Conservation (phyloP, 2,113 vertebrate genomes). For the Jacana jacana region DNA sequence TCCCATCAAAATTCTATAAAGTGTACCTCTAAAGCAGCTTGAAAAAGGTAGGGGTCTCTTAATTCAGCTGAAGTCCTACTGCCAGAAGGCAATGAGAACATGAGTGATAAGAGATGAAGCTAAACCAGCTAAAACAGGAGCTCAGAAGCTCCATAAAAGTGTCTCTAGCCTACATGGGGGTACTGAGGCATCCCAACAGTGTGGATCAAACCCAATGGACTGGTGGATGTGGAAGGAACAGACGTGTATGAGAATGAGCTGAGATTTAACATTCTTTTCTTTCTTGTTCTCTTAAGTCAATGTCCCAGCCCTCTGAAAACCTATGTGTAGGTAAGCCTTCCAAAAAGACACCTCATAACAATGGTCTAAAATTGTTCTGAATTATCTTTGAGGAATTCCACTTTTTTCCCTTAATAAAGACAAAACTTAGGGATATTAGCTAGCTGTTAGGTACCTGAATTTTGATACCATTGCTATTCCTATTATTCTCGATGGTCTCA, state of each 20-base stretch:
- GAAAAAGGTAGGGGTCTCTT: neutral
- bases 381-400: neutral
- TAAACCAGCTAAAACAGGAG: neutral
- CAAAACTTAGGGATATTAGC: neutral
- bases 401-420: neutral
- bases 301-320: neutral
- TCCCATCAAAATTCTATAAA: neutral
- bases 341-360: neutral
- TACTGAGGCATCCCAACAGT: neutral
- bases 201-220: neutral
- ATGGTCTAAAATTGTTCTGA: neutral
- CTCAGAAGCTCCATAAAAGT: fast-evolving
- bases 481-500: neutral
- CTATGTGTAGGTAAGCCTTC: neutral
- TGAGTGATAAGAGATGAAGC: neutral
- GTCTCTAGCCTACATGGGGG: neutral
- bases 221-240: neutral
- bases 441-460: neutral
- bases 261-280: neutral
- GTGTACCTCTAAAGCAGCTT: neutral
- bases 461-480: neutral
- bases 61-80: neutral
- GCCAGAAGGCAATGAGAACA: neutral
- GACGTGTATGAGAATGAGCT: neutral
- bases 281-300: neutral